Evolutionary conservation across 2,888 invertebrate genomes (phyloP), one percentile per base, ranked within the genome.

Genomic region (Erebia aethiops): DNA sequence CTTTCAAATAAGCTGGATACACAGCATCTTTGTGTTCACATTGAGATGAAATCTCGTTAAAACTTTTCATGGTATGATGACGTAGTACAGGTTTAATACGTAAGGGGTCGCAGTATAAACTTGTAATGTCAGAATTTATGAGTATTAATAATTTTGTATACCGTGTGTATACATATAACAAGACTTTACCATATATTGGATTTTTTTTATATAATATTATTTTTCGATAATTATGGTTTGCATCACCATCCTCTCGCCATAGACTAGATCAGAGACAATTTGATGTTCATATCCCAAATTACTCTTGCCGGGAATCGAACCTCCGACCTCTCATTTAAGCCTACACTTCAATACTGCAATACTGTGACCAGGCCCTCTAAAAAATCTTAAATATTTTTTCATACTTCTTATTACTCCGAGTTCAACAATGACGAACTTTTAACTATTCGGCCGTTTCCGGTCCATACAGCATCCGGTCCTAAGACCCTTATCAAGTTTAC

Each of bases 391-490:
- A 35, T 35, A 35, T 35, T 35, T 35, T 35, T 35, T 35, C 35
- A 35, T 35, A 35, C 35, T 4, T 21, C 1, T 26, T 26, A 26
- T 26, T 35, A 7, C 35, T 41, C 41, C 2, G 16, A 60, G 58
- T 60, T 60, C n/a, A 10, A 60, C 58, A 60, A 60, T 60, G 58
- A 41, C 3, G 8, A 60, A 60, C 58, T 60, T 60, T 60, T 60
- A 60, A 60, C 58, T 41, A 60, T 60, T 60, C 58, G 9, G 1
- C 58, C 41, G 1, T 5, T 9, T 10, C 41, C 4, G 56, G 56
- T 2, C 26, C 18, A 13, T n/a, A 26, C 57, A 13, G 14, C 41
- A 16, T 16, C 41, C 58, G 14, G 41, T 60, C 41, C 10, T 9
- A 41, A 58, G 4, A 16, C 41, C 7, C n/a, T 60, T 41, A 9